Base-by-base conservation (phyloP, 2,888 invertebrate genomes). In the Thecocarcelia acutangulata region DNA sequence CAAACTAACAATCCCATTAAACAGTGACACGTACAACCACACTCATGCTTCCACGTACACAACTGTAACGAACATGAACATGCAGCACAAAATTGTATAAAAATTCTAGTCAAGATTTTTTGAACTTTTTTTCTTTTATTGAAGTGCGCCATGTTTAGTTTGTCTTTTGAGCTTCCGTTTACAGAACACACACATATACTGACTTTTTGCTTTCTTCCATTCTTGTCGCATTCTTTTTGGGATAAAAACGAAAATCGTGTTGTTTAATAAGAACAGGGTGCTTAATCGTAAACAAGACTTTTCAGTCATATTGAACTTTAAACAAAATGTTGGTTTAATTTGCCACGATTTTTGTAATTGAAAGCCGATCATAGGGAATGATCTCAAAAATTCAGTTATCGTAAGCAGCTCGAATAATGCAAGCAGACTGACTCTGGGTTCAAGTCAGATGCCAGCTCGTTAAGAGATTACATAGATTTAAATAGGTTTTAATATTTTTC, bases 141-240 rank as follows among this genome's bases (percentile, higher is more conserved):
- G 85, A 80, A 84, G 84, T 85, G 85, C 87, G 87, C 88, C 89
- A 88, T 89, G 88, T 89, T 89, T 88, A 89, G 89, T 89, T 89
- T 89, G 89, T 88, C 89, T 89, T 89, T 88, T 84, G 85, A 89
- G 88, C 86, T 88, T 88, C 87, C 87, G 89, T 80, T 85, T 86
- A 84, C 74, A 82, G 58, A 64, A 44, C 58, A 64, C 64, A 56
- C 63, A 68, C 73, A 81, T 44, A 50, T 42, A 56, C 33, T 50
- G 33, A 63, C 68, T 24, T 48, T 80, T 69, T 81, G 50, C 63
- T 15, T 15, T 70, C 70, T 68, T 70, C 74, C 44, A 66, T 61
- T 59, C 63, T 77, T 68, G 58, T 75, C 81, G 50, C 77, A 69
- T 52, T 37, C 37, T 73, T 59, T 59, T 66, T 44, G 11, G 48